These are phyloP conservation scores for Temnothorax rugatulus DNA, from an alignment of 2,888 invertebrate genomes.

Conservation along the genomic window DNA sequence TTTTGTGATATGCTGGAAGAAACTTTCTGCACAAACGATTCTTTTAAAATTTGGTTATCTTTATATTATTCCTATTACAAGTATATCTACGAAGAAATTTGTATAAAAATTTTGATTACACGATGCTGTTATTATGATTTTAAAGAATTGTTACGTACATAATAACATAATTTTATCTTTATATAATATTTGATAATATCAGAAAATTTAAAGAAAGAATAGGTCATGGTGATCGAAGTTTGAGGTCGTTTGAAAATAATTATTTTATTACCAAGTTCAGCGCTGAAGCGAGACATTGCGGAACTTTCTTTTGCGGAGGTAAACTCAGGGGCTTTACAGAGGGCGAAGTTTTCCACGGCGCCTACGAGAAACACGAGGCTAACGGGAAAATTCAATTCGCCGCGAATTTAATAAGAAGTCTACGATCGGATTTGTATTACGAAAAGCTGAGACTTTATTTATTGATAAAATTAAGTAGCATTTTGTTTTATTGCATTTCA, in stretches of 20 bases:
- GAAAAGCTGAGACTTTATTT: conserved; percentile 72
- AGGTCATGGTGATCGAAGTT: conserved; percentile 48
- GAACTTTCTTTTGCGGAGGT: conserved; percentile 61
- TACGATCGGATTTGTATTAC: conserved; percentile 65
- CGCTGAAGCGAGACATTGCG: conserved; percentile 52
- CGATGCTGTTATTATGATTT: not conserved
- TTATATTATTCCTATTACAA: not conserved
- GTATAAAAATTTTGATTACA: not conserved
- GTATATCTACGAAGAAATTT: not conserved
- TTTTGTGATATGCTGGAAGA: not conserved
- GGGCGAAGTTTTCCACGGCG: conserved; percentile 56
- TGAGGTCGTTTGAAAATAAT: conserved; percentile 65
- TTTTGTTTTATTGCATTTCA: conserved; percentile 49
- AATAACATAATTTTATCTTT: not conserved
- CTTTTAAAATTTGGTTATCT: not conserved
- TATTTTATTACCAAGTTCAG: conserved; percentile 68
- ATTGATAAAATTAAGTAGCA: conserved; percentile 77
- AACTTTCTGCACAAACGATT: not conserved
- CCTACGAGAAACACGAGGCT: conserved; percentile 56
- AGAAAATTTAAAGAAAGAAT: conserved; percentile 30
- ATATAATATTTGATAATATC: conserved; percentile 12
- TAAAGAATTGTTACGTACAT: not conserved
- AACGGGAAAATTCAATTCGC: conserved; percentile 71
- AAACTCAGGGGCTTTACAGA: conserved; percentile 59
- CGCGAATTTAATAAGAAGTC: conserved; percentile 71